Evolutionary conservation across 2,888 invertebrate species (phyloP).

Genomic region (Drosophila colorata): DNA sequence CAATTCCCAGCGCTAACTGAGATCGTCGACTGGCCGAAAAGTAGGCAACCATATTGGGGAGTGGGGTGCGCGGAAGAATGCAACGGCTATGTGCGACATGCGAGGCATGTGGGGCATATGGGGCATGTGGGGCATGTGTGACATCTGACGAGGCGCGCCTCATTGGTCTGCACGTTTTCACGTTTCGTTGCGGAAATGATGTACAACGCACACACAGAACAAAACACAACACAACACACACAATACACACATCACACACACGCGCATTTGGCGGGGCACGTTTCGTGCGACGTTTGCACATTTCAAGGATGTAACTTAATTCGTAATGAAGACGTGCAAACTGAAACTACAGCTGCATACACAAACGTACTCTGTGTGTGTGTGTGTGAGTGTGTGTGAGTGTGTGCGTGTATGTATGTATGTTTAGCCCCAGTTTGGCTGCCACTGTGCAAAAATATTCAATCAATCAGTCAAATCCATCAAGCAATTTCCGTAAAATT

Average conservation of each 20-base stretch:
- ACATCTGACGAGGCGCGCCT: constrained; percentile 37
- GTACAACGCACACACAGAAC: constrained; percentile 50
- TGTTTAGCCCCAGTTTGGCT: constrained; percentile 23
- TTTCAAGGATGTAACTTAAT: constrained; percentile 78
- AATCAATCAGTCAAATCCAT: constrained; percentile 77
- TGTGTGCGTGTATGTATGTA: constrained; percentile 5
- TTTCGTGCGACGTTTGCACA: constrained; percentile 74
- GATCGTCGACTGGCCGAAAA: background rate
- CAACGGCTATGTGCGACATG: constrained; percentile 30
- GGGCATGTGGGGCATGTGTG: constrained; percentile 32
- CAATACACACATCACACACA: constrained; percentile 22
- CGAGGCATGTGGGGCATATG: background rate
- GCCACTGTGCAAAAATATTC: constrained; percentile 57
- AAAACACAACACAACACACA: constrained; percentile 30
- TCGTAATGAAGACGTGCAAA: constrained; percentile 77
- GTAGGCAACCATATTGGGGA: too few species aligned
- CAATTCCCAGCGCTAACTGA: constrained; percentile 16
- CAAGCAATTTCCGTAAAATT: constrained; percentile 74
- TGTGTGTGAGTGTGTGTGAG: constrained; percentile 3
- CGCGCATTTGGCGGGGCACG: constrained; percentile 52
- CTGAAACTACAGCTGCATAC: constrained; percentile 48
- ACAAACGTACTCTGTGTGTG: background rate
- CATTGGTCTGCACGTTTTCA: constrained; percentile 49
- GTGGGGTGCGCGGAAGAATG: constrained; percentile 29
- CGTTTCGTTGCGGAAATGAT: constrained; percentile 71